phyloP scores from a whole-genome alignment of 2,888 invertebrate genomes.

The Drosophila helvetica region DNA sequence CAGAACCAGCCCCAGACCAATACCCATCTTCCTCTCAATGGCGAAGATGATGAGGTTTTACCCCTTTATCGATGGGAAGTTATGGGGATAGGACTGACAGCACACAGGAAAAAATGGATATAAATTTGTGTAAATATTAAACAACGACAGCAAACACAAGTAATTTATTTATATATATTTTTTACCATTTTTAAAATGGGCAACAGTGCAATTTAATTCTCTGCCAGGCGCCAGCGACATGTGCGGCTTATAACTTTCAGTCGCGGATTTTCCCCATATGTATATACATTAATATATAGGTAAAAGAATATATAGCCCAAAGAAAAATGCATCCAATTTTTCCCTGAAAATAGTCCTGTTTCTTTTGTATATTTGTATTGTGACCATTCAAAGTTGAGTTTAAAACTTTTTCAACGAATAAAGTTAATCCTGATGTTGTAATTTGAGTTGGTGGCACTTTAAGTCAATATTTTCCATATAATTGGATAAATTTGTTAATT shows the following conservation, averaged over 20 bases:
- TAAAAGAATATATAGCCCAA: background rate
- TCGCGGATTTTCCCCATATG: background rate
- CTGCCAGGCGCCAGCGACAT: too few relatives aligned
- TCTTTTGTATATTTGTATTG: background rate
- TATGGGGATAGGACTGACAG: too few relatives aligned
- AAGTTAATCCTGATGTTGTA: conserved; percentile 37
- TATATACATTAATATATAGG: background rate
- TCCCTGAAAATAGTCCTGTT: background rate
- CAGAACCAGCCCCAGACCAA: conserved; percentile 7
- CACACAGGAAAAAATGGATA: too few relatives aligned
- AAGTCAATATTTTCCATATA: conserved; percentile 52
- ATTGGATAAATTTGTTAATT: conserved; percentile 51
- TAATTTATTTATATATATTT: too few relatives aligned
- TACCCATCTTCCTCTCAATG: too few relatives aligned
- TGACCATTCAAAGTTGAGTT: conserved; percentile 41
- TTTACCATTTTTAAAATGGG: too few relatives aligned
- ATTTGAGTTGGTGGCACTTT: conserved; percentile 15
- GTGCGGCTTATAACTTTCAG: conserved; percentile 57
- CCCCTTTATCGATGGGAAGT: too few relatives aligned
- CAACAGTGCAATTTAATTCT: too few relatives aligned
- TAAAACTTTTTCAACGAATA: conserved; percentile 24
- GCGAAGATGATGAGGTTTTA: too few relatives aligned
- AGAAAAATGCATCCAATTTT: conserved; percentile 31
- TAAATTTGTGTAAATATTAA: too few relatives aligned
- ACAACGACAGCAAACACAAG: too few relatives aligned